Conservation (phyloP, 2,888 invertebrate species). For the Caenorhabditis uteleia region DNA sequence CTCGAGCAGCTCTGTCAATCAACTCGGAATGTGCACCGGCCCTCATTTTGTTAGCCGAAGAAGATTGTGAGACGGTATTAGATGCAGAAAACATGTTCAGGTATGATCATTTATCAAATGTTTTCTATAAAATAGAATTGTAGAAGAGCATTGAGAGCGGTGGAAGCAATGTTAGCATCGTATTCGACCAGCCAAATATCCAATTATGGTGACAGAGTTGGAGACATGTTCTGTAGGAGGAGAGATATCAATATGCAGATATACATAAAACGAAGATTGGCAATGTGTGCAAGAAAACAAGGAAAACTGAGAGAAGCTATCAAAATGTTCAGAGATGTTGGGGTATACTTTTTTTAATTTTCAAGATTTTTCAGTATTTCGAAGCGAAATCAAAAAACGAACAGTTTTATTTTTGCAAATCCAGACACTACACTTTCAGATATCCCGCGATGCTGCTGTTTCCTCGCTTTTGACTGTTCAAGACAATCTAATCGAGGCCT, state of each 20-base stretch:
- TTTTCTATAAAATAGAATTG: no score
- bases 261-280: conserved; percentile 88
- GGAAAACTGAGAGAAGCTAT: conserved; percentile 92
- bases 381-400: neutral
- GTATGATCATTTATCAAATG: conserved; percentile 41
- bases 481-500: conserved; percentile 92
- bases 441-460: conserved; percentile 94
- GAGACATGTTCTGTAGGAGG: no score
- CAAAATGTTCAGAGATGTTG: conserved; percentile 87
- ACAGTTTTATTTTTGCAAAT: neutral
- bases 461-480: conserved; percentile 91
- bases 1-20: conserved; percentile 79
- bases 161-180: conserved; percentile 75
- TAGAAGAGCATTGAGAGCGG: conserved; percentile 84
- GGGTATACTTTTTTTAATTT: neutral
- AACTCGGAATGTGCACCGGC: conserved; percentile 83
- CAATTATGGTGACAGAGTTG: neutral
- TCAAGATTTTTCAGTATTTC: neutral
- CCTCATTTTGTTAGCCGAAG: conserved; percentile 91
- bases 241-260: conserved; percentile 90
- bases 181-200: conserved; percentile 19
- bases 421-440: conserved; percentile 71
- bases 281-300: conserved; percentile 95
- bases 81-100: conserved; percentile 74
- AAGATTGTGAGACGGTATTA: conserved; percentile 88